phyloP scores from a whole-genome alignment of 2,113 vertebrate genomes.

The Riparia riparia region DNA sequence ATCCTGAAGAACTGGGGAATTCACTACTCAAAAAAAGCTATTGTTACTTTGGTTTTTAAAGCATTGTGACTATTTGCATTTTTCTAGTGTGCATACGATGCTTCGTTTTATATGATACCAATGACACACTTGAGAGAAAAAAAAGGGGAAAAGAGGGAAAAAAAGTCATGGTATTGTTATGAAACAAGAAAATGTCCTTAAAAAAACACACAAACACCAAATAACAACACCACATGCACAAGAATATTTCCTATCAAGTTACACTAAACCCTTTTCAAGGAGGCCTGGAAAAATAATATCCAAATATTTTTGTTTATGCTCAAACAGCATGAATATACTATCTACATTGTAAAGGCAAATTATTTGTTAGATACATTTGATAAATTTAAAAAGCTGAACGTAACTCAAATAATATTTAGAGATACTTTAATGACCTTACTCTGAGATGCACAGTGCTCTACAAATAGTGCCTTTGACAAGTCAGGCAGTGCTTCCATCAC shows the following conservation, averaged over 20 bases:
- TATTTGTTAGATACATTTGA: background rate
- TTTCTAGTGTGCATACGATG: background rate
- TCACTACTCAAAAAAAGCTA: background rate
- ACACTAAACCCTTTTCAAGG: background rate
- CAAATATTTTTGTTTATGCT: background rate
- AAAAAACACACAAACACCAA: background rate
- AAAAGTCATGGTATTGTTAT: background rate
- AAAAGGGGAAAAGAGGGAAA: fast-evolving
- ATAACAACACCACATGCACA: background rate
- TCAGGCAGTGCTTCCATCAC: background rate
- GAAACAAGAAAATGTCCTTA: constrained; percentile 7
- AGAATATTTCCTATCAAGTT: background rate
- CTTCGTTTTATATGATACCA: background rate
- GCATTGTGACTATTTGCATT: constrained; percentile 8
- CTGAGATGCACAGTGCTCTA: background rate
- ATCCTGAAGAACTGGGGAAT: background rate
- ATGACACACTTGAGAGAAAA: background rate
- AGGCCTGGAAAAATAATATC: background rate
- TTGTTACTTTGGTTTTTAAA: background rate
- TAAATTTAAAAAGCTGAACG: background rate
- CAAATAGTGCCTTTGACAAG: background rate
- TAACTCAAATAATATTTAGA: background rate
- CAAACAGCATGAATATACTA: background rate
- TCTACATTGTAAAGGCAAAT: background rate
- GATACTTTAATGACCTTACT: background rate